A percentile compares a stretch with the other conserved stretches of the same genome.
Conservation (phyloP, 2,797 vertebrate genomes). For the Leucoraja ocellata region DNA sequence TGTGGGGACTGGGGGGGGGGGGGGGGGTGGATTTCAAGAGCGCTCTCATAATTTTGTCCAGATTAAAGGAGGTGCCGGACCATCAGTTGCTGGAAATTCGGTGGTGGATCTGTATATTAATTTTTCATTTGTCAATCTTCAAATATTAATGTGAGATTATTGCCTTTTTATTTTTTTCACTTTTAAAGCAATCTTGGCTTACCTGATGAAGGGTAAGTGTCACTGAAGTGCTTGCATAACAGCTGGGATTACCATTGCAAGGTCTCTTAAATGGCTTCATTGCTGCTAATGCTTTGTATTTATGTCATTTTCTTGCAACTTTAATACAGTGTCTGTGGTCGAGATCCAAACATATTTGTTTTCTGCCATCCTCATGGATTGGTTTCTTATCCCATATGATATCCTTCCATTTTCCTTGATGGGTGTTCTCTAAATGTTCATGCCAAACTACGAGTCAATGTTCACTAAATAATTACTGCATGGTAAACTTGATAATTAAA, state of each 20-base stretch:
- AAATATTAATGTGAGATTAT: conserved; percentile 41
- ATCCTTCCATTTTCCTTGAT: neutral
- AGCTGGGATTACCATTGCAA: neutral
- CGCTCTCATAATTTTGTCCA: too few species aligned
- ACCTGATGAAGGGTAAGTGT: conserved; percentile 78
- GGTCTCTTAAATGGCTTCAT: neutral
- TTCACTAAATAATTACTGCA: neutral
- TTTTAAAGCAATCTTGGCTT: conserved; percentile 78
- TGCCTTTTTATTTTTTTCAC: conserved; percentile 58
- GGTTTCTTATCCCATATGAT: neutral
- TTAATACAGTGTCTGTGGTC: neutral
- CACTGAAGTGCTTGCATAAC: conserved; percentile 40
- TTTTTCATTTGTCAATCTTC: neutral
- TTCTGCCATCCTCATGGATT: neutral
- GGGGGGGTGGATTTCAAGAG: too few species aligned
- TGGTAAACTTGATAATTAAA: neutral
- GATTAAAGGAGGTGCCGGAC: too few species aligned
- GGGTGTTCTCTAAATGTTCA: neutral
- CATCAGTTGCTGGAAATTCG: too few species aligned
- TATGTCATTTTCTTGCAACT: neutral
- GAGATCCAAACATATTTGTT: neutral
- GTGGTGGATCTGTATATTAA: too few species aligned
- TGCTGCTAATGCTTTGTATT: neutral
- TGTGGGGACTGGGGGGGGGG: too few species aligned
- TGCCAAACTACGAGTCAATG: neutral